These are phyloP conservation scores for Emydoidea blandingii DNA, from an alignment of 2,797 vertebrate species.

Conservation along the genomic window DNA sequence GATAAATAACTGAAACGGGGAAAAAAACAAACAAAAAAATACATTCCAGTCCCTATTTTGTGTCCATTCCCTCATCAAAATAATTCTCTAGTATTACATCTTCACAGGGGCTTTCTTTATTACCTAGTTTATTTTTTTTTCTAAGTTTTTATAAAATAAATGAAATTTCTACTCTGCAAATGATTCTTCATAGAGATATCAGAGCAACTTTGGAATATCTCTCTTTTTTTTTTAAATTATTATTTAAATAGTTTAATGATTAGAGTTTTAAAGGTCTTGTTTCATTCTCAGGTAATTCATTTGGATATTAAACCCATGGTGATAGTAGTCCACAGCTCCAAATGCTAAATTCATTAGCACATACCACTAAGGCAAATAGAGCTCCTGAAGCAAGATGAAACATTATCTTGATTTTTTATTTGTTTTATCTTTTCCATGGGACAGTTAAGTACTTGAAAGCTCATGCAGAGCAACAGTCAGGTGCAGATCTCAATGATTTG, in stretches of 20 bases:
- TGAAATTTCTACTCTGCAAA: neutral
- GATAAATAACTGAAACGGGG: neutral
- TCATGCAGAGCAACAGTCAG: neutral
- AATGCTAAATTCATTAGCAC: neutral
- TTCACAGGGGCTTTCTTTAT: neutral
- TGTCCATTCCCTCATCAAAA: neutral
- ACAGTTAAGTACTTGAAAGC: neutral
- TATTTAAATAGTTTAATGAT: neutral
- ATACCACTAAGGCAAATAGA: neutral
- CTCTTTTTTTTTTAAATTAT: neutral
- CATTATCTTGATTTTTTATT: neutral
- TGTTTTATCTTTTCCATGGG: neutral
- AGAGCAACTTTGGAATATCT: neutral
- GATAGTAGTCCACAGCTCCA: neutral
- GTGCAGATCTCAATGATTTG: neutral
- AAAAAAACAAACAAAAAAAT: neutral
- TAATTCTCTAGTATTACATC: neutral
- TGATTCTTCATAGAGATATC: neutral
- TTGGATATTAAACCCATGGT: neutral
- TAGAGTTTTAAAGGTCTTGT: neutral
- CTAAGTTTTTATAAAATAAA: neutral
- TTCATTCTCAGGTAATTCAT: neutral
- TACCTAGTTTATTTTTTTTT: neutral
- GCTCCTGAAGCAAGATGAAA: neutral
- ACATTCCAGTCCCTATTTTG: neutral